A percentile compares a stretch with the other conserved stretches of the same genome.
phyloP scores from a whole-genome alignment of 2,113 vertebrate species.

The Ochotona princeps region DNA sequence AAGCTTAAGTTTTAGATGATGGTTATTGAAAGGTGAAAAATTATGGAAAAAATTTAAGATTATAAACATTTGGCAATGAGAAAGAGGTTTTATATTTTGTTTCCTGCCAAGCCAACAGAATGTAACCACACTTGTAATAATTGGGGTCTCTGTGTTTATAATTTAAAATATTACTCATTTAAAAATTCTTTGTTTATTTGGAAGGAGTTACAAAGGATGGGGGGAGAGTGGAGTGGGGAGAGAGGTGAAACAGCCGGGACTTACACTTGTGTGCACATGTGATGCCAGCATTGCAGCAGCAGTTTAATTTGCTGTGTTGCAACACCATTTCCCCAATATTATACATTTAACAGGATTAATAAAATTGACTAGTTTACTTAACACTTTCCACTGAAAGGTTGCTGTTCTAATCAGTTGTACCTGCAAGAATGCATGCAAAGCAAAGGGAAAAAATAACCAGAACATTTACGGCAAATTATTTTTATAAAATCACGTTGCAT shows the following conservation, averaged over 20 bases:
- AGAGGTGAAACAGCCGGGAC: too few species aligned
- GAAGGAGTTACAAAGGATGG: too few species aligned
- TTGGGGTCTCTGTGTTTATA: neutral
- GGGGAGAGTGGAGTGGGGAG: too few species aligned
- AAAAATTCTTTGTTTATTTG: too few species aligned
- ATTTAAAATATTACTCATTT: conserved; percentile 9
- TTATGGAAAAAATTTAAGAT: neutral
- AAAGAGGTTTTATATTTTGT: conserved; percentile 18
- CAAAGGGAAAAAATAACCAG: neutral
- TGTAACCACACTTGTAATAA: neutral
- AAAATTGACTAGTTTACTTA: neutral
- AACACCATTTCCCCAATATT: too few species aligned
- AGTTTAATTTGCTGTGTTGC: too few species aligned
- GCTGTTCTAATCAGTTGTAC: neutral
- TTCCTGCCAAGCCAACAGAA: neutral
- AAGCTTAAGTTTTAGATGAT: conserved; percentile 6
- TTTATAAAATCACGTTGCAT: neutral
- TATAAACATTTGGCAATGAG: neutral
- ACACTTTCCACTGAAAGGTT: neutral
- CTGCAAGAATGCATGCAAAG: neutral
- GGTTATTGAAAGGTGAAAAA: conserved; percentile 10
- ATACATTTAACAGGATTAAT: neutral
- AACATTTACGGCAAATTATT: neutral
- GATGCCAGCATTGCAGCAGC: too few species aligned
- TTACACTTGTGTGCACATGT: too few species aligned